A percentile compares a stretch with the other conserved stretches of the same genome.
phyloP scores from a whole-genome alignment of 2,888 invertebrate genomes.

The Dinocampus coccinellae region DNA sequence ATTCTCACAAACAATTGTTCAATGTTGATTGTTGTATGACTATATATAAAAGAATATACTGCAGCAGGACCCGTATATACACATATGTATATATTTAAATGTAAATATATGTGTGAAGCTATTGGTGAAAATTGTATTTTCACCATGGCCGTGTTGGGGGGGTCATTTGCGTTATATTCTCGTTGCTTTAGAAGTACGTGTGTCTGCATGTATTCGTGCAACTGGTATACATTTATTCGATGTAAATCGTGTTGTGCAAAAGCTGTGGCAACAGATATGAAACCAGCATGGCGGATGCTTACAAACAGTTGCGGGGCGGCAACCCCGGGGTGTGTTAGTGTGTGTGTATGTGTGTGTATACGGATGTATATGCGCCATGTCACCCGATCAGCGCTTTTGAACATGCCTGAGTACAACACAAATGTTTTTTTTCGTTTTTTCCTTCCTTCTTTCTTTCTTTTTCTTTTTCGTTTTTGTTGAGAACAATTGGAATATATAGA shows the following conservation, averaged over 20 bases:
- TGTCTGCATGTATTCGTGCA: background rate
- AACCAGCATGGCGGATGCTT: constrained; percentile 69
- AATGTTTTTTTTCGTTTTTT: too few species aligned
- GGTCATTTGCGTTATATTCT: constrained; percentile 7
- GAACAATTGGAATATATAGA: background rate
- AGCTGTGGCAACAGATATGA: constrained; percentile 62
- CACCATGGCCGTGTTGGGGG: background rate
- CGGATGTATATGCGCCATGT: constrained; percentile 8
- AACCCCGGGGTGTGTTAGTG: constrained; percentile 29
- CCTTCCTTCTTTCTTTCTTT: too few species aligned
- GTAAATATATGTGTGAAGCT: background rate
- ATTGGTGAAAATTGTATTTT: background rate
- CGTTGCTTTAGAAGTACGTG: background rate
- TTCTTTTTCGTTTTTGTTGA: constrained; percentile 15
- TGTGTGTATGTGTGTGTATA: constrained; percentile 1
- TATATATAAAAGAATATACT: background rate
- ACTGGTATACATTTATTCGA: background rate
- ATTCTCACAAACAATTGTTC: background rate
- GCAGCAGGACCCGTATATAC: background rate
- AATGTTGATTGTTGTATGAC: background rate
- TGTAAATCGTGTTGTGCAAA: constrained; percentile 58
- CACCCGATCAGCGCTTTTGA: constrained; percentile 26
- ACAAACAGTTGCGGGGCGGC: constrained; percentile 68
- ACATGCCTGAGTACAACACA: constrained; percentile 14
- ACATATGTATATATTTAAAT: background rate